phyloP scores from a whole-genome alignment of 2,797 vertebrate genomes.

The Peromyscus eremicus region DNA sequence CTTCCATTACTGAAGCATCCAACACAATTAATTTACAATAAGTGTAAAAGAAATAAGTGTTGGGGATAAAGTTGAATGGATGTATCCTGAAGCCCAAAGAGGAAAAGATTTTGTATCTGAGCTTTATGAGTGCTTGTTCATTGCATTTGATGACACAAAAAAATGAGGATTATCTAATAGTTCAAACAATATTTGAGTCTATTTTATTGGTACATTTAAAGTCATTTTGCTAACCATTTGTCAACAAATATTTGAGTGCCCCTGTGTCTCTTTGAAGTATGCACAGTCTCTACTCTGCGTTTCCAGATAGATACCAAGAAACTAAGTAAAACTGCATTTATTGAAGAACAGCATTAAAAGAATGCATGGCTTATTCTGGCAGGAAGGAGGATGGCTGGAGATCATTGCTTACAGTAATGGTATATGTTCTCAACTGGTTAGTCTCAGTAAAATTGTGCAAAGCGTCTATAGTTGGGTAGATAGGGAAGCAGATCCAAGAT shows the following conservation, averaged over 20 bases:
- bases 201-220: conserved; percentile 40
- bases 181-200: background rate
- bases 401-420: background rate
- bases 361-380: conserved; percentile 16
- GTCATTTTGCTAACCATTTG: background rate
- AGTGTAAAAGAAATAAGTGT: background rate
- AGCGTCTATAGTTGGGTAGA: background rate
- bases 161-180: background rate
- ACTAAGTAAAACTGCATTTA: conserved; percentile 66
- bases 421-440: background rate
- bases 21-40: background rate
- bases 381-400: background rate
- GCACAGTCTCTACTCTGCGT: background rate
- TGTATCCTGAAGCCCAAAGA: background rate
- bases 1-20: background rate
- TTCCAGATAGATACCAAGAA: conserved; percentile 45
- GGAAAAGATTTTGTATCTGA: background rate
- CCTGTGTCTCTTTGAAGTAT: background rate
- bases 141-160: background rate
- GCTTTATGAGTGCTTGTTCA: background rate
- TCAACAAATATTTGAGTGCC: conserved; percentile 41
- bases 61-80: background rate
- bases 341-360: conserved; percentile 45
- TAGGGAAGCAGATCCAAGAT: background rate
- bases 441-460: background rate